These are phyloP conservation scores for Ecliptopera silaceata DNA, from an alignment of 2,888 invertebrate species.

Conservation along the genomic window DNA sequence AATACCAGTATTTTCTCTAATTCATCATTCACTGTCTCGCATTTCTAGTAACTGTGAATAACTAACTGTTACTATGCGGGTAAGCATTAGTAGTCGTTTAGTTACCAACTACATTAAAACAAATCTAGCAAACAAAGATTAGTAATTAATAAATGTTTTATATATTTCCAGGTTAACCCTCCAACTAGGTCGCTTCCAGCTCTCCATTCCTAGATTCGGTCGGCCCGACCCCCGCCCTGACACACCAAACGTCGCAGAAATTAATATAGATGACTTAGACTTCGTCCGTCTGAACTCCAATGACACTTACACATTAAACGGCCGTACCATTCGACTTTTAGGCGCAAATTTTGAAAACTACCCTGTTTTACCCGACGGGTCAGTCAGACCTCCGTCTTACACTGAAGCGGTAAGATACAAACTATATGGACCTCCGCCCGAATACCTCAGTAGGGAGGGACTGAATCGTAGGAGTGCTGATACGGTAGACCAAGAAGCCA, in stretches of 20 bases:
- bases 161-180: slow-evolving; percentile 48
- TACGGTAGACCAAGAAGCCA: slow-evolving; percentile 57
- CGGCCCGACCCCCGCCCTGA: slow-evolving; percentile 57
- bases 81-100: no score
- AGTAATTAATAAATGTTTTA: no score
- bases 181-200: slow-evolving; percentile 66
- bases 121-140: no score
- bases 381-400: slow-evolving; percentile 65
- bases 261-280: slow-evolving; percentile 64
- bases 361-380: slow-evolving; percentile 48
- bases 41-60: no score
- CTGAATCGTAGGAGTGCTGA: slow-evolving; percentile 41
- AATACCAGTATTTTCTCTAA: no score
- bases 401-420: slow-evolving; percentile 70
- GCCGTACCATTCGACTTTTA: slow-evolving; percentile 68
- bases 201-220: slow-evolving; percentile 62
- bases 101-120: no score
- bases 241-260: slow-evolving; percentile 69
- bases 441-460: slow-evolving; percentile 61
- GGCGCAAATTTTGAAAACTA: slow-evolving; percentile 70
- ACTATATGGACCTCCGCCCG: slow-evolving; percentile 74
- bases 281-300: slow-evolving; percentile 59
- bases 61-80: no score
- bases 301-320: slow-evolving; percentile 75
- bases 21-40: no score